A percentile compares a stretch with the other conserved stretches of the same genome.
phyloP scores from a whole-genome alignment of 2,888 invertebrate species.

The Caenorhabditis sinica region DNA sequence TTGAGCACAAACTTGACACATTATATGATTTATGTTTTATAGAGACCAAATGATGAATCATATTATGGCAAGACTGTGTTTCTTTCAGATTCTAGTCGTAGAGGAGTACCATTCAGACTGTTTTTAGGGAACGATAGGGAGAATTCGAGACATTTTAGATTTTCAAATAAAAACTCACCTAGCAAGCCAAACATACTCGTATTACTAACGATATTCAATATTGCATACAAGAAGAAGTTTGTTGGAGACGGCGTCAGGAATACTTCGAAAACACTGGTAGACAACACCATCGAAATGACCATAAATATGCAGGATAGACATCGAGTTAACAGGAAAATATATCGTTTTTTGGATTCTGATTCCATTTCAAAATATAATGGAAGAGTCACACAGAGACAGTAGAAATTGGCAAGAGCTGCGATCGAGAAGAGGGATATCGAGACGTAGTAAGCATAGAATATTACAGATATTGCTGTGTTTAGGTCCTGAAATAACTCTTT shows the following conservation, averaged over 20 bases:
- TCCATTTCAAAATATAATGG: slow-evolving; percentile 44
- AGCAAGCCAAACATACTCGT: slow-evolving; percentile 40
- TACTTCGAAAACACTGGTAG: slow-evolving; percentile 12
- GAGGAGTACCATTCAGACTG: too few species aligned
- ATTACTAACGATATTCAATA: slow-evolving; percentile 23
- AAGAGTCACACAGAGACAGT: slow-evolving; percentile 44
- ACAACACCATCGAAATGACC: slow-evolving; percentile 23
- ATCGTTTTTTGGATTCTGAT: slow-evolving; percentile 35
- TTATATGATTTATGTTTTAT: slow-evolving; percentile 13
- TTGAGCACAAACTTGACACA: slow-evolving; percentile 17
- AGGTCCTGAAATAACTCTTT: slow-evolving; percentile 41
- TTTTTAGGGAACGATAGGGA: too few species aligned
- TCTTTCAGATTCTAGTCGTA: background rate
- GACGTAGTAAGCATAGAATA: slow-evolving; percentile 20
- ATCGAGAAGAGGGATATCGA: slow-evolving; percentile 18
- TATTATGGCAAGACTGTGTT: background rate
- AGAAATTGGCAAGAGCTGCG: slow-evolving; percentile 25
- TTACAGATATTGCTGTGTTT: slow-evolving; percentile 27
- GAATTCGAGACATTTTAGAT: background rate
- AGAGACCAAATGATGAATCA: background rate
- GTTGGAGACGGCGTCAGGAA: slow-evolving; percentile 15
- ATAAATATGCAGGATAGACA: slow-evolving; percentile 39
- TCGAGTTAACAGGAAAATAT: slow-evolving; percentile 41
- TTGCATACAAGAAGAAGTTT: slow-evolving; percentile 30
- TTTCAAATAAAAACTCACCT: slow-evolving; percentile 34